phyloP scores from a whole-genome alignment of 2,797 vertebrate genomes.

The Fratercula arctica region DNA sequence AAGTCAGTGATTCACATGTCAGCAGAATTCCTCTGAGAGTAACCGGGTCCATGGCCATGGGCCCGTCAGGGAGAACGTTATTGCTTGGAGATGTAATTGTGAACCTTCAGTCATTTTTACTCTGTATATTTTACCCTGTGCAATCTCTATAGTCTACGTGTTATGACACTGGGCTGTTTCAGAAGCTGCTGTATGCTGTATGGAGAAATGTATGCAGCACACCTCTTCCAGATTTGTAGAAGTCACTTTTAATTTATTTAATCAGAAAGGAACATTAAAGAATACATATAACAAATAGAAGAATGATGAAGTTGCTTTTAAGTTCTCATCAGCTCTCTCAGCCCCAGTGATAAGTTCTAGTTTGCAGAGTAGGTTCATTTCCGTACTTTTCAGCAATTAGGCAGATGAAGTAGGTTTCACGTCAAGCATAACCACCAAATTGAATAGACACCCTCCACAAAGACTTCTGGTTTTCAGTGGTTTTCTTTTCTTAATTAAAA shows the following conservation, averaged over 20 bases:
- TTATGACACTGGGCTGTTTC: background rate
- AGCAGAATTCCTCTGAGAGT: background rate
- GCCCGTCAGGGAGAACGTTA: background rate
- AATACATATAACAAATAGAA: background rate
- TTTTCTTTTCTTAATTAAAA: slow-evolving; percentile 13
- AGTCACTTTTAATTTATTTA: background rate
- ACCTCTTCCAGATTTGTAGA: background rate
- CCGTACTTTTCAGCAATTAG: slow-evolving; percentile 9
- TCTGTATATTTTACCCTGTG: background rate
- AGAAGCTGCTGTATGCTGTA: background rate
- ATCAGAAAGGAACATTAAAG: background rate
- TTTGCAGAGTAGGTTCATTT: background rate
- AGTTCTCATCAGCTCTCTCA: background rate
- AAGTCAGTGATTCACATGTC: background rate
- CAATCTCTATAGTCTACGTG: accelerated
- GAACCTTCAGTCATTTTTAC: background rate
- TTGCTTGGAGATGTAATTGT: background rate
- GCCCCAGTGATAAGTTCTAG: background rate
- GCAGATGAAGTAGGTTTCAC: slow-evolving; percentile 12
- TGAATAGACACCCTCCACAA: background rate
- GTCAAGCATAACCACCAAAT: background rate
- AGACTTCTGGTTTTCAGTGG: background rate
- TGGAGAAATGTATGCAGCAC: background rate
- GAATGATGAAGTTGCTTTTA: background rate
- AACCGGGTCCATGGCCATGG: background rate